Base-by-base conservation (phyloP, 2,888 invertebrate genomes). In the Pollenia angustigena region DNA sequence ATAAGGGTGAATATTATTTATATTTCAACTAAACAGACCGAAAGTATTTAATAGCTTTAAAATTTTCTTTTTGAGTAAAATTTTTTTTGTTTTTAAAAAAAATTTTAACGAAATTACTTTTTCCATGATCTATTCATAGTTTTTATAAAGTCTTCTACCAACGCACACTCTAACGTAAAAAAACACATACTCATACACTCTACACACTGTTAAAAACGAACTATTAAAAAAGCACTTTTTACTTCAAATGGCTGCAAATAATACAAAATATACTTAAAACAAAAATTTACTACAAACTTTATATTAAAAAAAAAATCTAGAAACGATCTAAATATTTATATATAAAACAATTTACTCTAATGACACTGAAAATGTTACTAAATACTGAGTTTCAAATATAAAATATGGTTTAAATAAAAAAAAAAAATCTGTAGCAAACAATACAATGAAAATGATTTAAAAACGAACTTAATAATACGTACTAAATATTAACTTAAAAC, bases 121-220 rank as follows among this genome's bases (percentile, higher is more conserved):
- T 32, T 4, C 32, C 32, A 32, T 32, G 6, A 32, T 6, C 32
- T 32, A 32, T 32, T 32, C 6, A 32, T 32, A 32, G 32, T 32
- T 32, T 32, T 32, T 4, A 32, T 32, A 6, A 32, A 32, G 6
- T 32, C 32, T 68, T 74, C 58, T 69, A 86, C 12, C n/a, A 72
- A 81, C 66, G 83, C 86, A 83, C 83, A 83, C 64, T 76, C 46
- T 60, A 81, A 66, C 42, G n/a, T 79, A 72, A 66, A 14, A 56
- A 60, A 80, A 11, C 23, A 46, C 56, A 50, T 42, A 64, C 11
- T 32, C 32, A 32, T 32, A 32, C 32, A 32, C 32, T 32, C 44
- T 42, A 76, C 44, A 18, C 42, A 42, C 42, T 71, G 32, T 32
- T 62, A 58, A 71, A 71, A 69, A 46, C 9, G 1, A 72, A 56